Evolutionary conservation across 2,888 invertebrate genomes (phyloP).

Genomic region (Mechanitis mazaeus): DNA sequence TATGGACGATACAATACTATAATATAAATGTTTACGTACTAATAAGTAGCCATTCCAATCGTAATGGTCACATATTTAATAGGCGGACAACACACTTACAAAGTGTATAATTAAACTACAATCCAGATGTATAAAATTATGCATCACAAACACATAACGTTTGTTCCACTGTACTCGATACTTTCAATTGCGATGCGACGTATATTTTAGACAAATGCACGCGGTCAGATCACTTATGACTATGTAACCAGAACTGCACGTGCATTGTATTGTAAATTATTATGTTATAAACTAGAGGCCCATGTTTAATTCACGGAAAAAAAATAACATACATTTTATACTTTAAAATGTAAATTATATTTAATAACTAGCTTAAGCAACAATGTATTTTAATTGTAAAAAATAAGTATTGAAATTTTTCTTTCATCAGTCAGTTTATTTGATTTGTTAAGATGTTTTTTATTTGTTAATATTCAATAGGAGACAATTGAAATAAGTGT

Average conservation of each 20-base stretch:
- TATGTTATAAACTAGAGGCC: conserved; percentile 23
- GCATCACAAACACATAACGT: conserved; percentile 67
- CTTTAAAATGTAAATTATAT: no score
- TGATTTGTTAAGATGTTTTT: not conserved
- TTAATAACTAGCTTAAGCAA: no score
- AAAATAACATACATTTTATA: no score
- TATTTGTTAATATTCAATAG: conserved; percentile 20
- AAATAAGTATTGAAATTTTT: no score
- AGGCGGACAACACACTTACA: conserved; percentile 75
- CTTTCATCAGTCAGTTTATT: no score
- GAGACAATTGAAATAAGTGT: conserved; percentile 26
- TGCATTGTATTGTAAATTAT: conserved; percentile 22
- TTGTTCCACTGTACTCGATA: conserved; percentile 47
- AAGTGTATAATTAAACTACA: conserved; percentile 75
- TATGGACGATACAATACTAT: conserved; percentile 60
- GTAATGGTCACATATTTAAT: conserved; percentile 73
- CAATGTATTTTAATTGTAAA: no score
- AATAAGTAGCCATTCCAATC: conserved; percentile 70
- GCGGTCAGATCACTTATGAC: conserved; percentile 17
- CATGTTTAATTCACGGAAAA: conserved; percentile 15
- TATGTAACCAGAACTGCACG: conserved; percentile 26
- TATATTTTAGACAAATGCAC: conserved; percentile 33
- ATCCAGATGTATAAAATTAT: conserved; percentile 74
- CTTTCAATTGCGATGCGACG: conserved; percentile 61
- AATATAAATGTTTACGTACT: conserved; percentile 66